Evolutionary conservation across 2,888 invertebrate species (phyloP), one percentile per base, ranked within the genome.

Genomic region (Drosophila lutescens): DNA sequence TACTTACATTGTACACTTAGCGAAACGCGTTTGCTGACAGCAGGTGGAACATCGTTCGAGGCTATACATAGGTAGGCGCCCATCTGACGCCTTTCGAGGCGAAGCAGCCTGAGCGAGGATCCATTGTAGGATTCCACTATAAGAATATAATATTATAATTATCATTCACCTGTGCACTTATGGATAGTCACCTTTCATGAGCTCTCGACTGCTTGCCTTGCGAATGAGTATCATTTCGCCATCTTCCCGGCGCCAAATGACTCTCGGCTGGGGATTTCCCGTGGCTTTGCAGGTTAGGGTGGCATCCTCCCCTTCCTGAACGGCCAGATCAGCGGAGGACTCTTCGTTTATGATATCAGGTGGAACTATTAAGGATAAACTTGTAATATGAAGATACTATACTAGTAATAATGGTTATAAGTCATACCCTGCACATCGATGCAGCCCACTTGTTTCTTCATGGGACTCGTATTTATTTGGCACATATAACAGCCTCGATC

Each of bases 401-500:
- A 4, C 13, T 8, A 23, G 4, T 13, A 23, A 2, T 1, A 0
- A 4, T 4, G 0, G 1, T n/a, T 6, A 2, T 15, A 12, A 0
- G 6, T 40, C 77, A 94, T 91, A 97, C 97, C 97, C 90, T 96
- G 96, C 20, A 97, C 97, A 91, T 97, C 97, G 68, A 97, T 94
- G 90, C 97, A 97, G 9, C 97, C 97, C 61, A 96, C 94, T 92
- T 97, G 96, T 91, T 96, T 96, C 92, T 95, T 97, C 96, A 97
- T 96, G 59, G 95, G 94, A 72, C 95, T 96, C 2, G 97, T 97
- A 93, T 97, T 97, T 89, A 97, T 97, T 93, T 97, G 97, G 90
- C 97, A 97, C 96, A 97, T 97, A 92, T 97, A 97, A 91, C 97
- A 97, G 69, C 96, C 97, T 49, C 96, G 94, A 92, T 97, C 97